These are phyloP conservation scores for Boulengeromyrus knoepffleri DNA, from an alignment of 2,113 vertebrate genomes.

Conservation along the genomic window DNA sequence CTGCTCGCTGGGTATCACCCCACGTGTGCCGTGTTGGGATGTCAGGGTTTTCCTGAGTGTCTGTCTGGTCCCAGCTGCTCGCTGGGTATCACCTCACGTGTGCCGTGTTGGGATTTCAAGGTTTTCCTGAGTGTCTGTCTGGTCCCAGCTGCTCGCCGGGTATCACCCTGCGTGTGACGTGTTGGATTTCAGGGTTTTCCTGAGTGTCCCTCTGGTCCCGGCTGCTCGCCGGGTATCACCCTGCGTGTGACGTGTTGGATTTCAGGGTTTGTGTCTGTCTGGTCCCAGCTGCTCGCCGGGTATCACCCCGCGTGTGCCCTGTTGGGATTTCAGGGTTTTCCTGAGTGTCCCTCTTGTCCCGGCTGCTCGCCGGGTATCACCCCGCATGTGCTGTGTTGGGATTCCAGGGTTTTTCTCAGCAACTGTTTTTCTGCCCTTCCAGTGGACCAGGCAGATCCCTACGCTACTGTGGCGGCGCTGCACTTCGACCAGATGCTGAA, in stretches of 20 bases:
- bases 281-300: too few relatives aligned
- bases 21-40: not conserved
- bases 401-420: not conserved
- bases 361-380: not conserved
- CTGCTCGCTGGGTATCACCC: too few relatives aligned
- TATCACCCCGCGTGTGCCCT: not conserved
- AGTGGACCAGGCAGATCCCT: conserved; percentile 99
- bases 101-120: not conserved
- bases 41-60: not conserved
- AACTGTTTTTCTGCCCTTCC: conserved; percentile 23
- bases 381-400: not conserved
- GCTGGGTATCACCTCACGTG: not conserved
- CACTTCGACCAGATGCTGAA: conserved; percentile 99
- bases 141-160: not conserved
- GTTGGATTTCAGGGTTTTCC: not conserved
- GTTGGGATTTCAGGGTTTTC: not conserved
- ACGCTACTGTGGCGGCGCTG: conserved; percentile 81
- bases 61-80: not conserved
- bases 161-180: not conserved
- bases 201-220: too few relatives aligned
- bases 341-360: too few relatives aligned
- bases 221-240: too few relatives aligned
- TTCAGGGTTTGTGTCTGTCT: too few relatives aligned
- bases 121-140: not conserved
- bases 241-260: not conserved